Evolutionary conservation across 2,888 invertebrate genomes (phyloP), one percentile per base, ranked within the genome.

Genomic region (Yponomeuta malinellus): DNA sequence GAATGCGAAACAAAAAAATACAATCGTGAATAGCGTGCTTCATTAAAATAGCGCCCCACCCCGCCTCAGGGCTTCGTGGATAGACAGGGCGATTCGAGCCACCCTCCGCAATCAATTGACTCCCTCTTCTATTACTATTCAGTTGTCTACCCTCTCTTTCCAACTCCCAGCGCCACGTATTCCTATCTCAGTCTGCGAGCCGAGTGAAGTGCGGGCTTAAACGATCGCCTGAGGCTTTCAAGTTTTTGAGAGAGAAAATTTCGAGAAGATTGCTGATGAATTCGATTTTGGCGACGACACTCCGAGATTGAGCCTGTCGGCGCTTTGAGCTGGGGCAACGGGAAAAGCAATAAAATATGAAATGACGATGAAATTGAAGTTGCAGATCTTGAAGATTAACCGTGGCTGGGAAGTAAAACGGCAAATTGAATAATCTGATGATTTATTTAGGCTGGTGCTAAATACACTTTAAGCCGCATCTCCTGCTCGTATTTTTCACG

Each of bases 101-200:
- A 89, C 91, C 90, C 90, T 86, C 81, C 79, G 80, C 84, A 87
- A 89, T 89, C 89, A 90, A 88, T 89, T 84, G 82, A 80, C 83
- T 78, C 90, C 89, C 88, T 86, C 85, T 81, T 83, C 84, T 85
- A 84, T 82, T 80, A 82, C 79, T 75, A 79, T 77, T 59, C 52
- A 59, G 15, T 59, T 59, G 52, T 15, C 70, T 68, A 70, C 75
- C 72, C 43, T 89, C 87, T 74, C 78, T 71, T 75, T 87, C 82
- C 76, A 73, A 77, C 80, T 63, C 68, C 15, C n/a, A 2, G 2
- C 2, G 66, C 31, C 3, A 6, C 15, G 64, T 76, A 75, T 71
- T 31, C 70, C 75, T 70, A 37, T 87, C 86, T 76, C 78, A 77
- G 69, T 89, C 81, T 74, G 8, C 43, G 43, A 43, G 43, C 43